Base-by-base conservation (phyloP, 2,113 vertebrate genomes). In the Percopsis transmontana region DNA sequence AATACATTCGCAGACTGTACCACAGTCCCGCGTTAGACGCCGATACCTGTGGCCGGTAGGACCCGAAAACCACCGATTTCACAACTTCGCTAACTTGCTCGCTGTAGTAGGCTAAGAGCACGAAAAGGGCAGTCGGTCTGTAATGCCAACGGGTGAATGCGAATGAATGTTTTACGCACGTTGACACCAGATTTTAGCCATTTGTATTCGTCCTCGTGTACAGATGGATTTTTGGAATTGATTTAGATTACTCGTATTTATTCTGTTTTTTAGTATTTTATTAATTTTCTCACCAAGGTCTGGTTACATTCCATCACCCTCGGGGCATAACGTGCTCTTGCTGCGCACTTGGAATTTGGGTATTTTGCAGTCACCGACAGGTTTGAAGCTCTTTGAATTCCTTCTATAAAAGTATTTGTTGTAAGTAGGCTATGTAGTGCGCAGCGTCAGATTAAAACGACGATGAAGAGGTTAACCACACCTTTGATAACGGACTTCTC, bases 381-480 rank as follows among this genome's bases (percentile, higher is more conserved):
- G 48, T 39, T 23, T 7, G 52, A 47, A 80, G 76, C 68, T 65
- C 76, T 70, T 73, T 38, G n/a, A 50, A 16, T 33, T 51, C 24
- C 67, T 66, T 78, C 61, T 48, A 33, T 33, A 33, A 33, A 7
- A 33, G 27, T n/a, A n/a, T n/a, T n/a, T n/a, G n/a, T n/a, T n/a
- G 64, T 38, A 50, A 55, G 42, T 68, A 56, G 66, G 74, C 44
- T 41, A 66, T 19, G 67, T 7, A 40, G 68, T 5, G 51, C 66
- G 68, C 71, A 69, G 67, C 8, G 54, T 70, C 27, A 10, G 62
- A 58, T 59, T 68, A 53, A 48, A 18, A 66, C 59, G 68, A 87
- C 84, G 77, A 89, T 87, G 86, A 84, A 84, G 85, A 87, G 80
- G 78, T 85, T 81, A 78, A 87, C 80, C 80, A 74, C 80, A 83